Evolutionary conservation across 2,888 invertebrate species (phyloP).

Genomic region (Acholoe squamosa): DNA sequence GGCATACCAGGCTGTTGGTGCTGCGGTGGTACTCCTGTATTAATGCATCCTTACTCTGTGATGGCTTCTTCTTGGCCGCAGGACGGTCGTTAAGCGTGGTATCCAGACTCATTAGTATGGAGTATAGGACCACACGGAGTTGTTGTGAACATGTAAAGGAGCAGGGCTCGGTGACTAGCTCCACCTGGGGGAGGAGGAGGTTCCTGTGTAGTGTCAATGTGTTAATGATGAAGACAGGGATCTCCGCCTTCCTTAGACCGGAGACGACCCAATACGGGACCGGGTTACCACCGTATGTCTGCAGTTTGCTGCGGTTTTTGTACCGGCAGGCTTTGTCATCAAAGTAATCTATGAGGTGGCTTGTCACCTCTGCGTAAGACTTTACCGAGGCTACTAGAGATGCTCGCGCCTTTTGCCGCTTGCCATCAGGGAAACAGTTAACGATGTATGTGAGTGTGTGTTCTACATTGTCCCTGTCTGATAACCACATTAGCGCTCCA

Average conservation of each 20-base stretch:
- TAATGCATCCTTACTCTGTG: background rate
- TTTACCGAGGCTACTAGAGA: constrained; percentile 76
- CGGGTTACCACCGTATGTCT: constrained; percentile 55
- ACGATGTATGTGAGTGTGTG: constrained; percentile 87
- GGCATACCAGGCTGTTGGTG: constrained; percentile 70
- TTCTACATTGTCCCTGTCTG: constrained; percentile 87
- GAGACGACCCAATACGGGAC: constrained; percentile 88
- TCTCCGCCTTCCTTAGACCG: constrained; percentile 86
- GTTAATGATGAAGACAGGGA: constrained; percentile 88
- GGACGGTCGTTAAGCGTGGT: background rate
- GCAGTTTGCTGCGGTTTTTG: background rate
- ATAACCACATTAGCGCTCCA: constrained; percentile 90
- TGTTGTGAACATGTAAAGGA: constrained; percentile 74
- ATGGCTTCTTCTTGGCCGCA: background rate
- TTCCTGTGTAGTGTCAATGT: constrained; percentile 76
- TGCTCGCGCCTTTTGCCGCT: constrained; percentile 71
- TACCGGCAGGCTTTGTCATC: background rate
- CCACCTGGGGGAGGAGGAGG: constrained; percentile 79
- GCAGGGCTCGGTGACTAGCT: constrained; percentile 73
- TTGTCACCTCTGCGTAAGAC: constrained; percentile 73
- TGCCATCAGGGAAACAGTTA: constrained; percentile 71
- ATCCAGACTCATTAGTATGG: constrained; percentile 75
- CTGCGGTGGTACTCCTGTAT: constrained; percentile 76
- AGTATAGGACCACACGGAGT: constrained; percentile 78
- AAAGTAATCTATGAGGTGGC: constrained; percentile 47